These are phyloP conservation scores for Pimpla rufipes DNA, from an alignment of 2,888 invertebrate genomes.

Conservation along the genomic window DNA sequence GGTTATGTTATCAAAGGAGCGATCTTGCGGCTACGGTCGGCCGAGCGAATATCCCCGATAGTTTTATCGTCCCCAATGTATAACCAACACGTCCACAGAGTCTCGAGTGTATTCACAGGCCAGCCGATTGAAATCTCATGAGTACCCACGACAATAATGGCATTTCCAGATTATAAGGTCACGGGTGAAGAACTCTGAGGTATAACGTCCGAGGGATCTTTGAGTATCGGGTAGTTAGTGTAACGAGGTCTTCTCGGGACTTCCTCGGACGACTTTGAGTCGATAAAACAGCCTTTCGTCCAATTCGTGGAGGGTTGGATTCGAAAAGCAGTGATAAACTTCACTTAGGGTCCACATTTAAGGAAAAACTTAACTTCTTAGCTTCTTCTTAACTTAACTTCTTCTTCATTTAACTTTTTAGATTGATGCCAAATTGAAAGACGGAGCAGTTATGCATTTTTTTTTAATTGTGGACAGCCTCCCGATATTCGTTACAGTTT, in stretches of 20 bases:
- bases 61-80: neutral
- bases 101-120: neutral
- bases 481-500: no score
- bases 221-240: neutral
- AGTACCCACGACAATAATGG: neutral
- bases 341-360: no score
- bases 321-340: no score
- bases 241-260: neutral
- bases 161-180: neutral
- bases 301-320: no score
- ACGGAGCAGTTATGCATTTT: no score
- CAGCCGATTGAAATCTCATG: neutral
- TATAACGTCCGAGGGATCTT: neutral
- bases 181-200: neutral
- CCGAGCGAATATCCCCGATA: neutral
- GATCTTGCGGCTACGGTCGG: constrained; percentile 10
- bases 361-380: no score
- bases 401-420: no score
- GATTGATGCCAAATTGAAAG: no score
- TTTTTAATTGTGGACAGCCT: no score
- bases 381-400: no score
- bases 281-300: no score
- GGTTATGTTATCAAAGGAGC: constrained; percentile 4
- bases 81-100: neutral
- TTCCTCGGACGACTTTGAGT: neutral